phyloP scores from a whole-genome alignment of 2,888 invertebrate genomes.

The Frankliniella intonsa region DNA sequence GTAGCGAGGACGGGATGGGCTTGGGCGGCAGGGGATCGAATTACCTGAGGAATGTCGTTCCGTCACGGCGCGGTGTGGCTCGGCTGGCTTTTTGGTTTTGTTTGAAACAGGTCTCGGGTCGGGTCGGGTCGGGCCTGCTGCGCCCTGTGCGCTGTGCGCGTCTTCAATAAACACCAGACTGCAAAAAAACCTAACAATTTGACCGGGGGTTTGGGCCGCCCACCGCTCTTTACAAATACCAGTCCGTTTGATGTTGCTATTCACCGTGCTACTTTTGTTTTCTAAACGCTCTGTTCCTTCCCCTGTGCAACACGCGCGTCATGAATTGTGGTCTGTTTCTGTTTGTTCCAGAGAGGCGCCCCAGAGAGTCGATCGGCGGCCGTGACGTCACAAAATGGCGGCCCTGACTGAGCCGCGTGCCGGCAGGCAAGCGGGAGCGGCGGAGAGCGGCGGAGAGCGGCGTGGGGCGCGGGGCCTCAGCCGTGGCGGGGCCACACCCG shows the following conservation, averaged over 20 bases:
- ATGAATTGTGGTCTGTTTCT: background rate
- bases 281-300: no score
- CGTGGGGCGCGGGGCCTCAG: background rate
- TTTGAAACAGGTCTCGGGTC: background rate
- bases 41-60: slow-evolving; percentile 6
- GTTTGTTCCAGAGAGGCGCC: slow-evolving; percentile 21
- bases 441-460: slow-evolving; percentile 32
- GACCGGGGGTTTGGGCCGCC: background rate
- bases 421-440: slow-evolving; percentile 31
- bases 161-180: background rate
- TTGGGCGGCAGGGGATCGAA: background rate
- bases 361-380: slow-evolving; percentile 37
- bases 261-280: no score
- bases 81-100: background rate
- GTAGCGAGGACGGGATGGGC: background rate
- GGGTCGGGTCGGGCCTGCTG: background rate
- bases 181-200: background rate
- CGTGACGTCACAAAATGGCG: slow-evolving; percentile 30
- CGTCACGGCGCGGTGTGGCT: background rate
- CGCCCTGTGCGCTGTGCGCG: background rate
- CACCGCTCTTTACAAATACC: no score
- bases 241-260: no score
- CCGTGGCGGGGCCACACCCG: background rate
- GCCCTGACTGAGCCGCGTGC: slow-evolving; percentile 36
- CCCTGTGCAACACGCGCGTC: no score